Evolutionary conservation across 2,113 vertebrate genomes (phyloP).

Genomic region (Athene noctua): DNA sequence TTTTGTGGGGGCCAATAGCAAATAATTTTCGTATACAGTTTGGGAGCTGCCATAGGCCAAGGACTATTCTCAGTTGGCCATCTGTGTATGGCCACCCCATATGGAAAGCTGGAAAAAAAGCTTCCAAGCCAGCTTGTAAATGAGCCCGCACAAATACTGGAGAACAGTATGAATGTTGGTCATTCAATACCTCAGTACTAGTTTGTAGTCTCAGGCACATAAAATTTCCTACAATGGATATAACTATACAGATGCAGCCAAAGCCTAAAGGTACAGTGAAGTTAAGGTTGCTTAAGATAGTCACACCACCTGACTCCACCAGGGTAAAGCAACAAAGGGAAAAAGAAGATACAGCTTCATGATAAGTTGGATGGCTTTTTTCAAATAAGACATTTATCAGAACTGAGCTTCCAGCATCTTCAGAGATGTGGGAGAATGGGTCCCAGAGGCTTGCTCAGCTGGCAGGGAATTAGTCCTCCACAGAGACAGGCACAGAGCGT

Average conservation of each 20-base stretch:
- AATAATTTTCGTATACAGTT: not conserved
- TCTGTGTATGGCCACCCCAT: not conserved
- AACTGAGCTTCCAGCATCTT: not conserved
- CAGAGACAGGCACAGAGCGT: not conserved
- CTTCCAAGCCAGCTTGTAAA: not conserved
- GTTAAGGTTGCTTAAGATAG: not conserved
- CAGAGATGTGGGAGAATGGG: not conserved
- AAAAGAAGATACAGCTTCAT: not conserved
- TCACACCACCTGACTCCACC: not conserved
- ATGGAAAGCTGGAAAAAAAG: not conserved
- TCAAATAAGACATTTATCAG: not conserved
- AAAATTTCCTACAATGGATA: not conserved
- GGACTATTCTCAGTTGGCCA: not conserved
- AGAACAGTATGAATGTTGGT: not conserved
- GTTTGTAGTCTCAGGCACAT: not conserved
- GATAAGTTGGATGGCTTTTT: not conserved
- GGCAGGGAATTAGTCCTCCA: not conserved
- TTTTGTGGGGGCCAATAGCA: not conserved
- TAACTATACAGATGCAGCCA: not conserved
- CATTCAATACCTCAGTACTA: not conserved
- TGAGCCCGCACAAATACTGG: not conserved
- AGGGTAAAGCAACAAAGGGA: not conserved
- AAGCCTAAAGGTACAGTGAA: not conserved
- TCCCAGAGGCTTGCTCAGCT: accelerated
- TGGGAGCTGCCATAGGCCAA: not conserved